These are phyloP conservation scores for Drosophila nr. perissopoda DNA, from an alignment of 2,888 invertebrate genomes.

Conservation along the genomic window DNA sequence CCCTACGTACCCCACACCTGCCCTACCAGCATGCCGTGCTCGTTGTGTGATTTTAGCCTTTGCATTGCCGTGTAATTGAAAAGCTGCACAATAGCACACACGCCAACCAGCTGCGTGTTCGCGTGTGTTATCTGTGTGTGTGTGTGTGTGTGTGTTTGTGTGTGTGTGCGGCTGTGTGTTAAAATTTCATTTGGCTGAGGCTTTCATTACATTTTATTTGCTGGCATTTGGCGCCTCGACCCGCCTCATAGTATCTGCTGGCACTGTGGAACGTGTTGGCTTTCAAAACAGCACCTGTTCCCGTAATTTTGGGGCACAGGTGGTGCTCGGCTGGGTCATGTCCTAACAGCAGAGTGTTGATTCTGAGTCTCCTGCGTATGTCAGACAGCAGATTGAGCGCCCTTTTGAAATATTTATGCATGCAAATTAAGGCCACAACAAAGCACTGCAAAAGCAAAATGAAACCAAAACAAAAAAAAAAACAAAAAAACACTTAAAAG, in stretches of 20 bases:
- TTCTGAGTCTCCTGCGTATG: slow-evolving; percentile 8
- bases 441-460: slow-evolving; percentile 28
- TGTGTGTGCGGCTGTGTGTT: slow-evolving; percentile 33
- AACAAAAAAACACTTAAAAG: slow-evolving; percentile 10
- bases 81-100: slow-evolving; percentile 53
- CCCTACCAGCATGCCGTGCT: background rate
- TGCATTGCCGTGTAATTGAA: slow-evolving; percentile 62
- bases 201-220: slow-evolving; percentile 70
- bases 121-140: background rate
- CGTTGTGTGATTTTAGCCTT: slow-evolving; percentile 60
- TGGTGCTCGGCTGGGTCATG: background rate
- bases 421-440: slow-evolving; percentile 63
- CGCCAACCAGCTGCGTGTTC: slow-evolving; percentile 10
- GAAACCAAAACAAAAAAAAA: slow-evolving; percentile 12
- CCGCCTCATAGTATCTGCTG: background rate
- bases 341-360: background rate
- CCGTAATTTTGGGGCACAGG: slow-evolving; percentile 3
- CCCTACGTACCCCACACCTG: background rate
- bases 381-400: slow-evolving; percentile 39
- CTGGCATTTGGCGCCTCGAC: slow-evolving; percentile 35
- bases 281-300: slow-evolving; percentile 38
- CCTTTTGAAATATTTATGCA: slow-evolving; percentile 70
- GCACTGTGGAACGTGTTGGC: slow-evolving; percentile 21
- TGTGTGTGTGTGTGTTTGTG: background rate
- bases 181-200: slow-evolving; percentile 61